These are phyloP conservation scores for Ifrita kowaldi DNA, from an alignment of 2,113 vertebrate genomes.

Conservation along the genomic window DNA sequence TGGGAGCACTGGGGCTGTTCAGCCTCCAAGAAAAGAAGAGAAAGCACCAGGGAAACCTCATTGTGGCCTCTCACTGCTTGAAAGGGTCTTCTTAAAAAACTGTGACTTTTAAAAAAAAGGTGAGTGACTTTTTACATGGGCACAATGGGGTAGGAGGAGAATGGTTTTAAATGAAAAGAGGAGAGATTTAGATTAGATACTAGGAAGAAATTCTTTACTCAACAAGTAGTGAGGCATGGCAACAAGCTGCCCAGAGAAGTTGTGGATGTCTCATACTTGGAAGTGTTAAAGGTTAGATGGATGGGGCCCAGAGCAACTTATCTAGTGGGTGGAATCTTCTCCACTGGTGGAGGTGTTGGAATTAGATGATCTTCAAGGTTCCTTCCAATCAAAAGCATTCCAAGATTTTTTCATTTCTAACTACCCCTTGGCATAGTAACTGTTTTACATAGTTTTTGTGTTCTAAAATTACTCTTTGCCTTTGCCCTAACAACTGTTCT, in stretches of 20 bases:
- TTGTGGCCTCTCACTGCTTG: not conserved
- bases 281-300: not conserved
- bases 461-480: not conserved
- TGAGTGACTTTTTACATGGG: not conserved
- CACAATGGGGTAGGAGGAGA: not conserved
- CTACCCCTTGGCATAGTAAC: not conserved
- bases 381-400: not conserved
- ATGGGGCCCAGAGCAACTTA: not conserved
- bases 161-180: not conserved
- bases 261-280: not conserved
- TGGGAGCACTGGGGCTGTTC: not conserved
- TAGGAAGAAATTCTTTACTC: not conserved
- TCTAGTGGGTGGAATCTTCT: not conserved
- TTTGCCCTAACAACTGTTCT: not conserved
- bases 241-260: not conserved
- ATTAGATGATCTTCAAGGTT: not conserved
- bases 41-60: not conserved
- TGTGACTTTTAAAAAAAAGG: not conserved
- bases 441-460: not conserved
- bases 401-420: not conserved
- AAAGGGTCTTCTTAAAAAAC: not conserved
- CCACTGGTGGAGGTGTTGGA: not conserved
- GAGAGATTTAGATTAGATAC: not conserved
- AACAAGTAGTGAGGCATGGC: not conserved
- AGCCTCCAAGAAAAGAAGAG: not conserved